These are phyloP conservation scores for Baryphthengus martii DNA, from an alignment of 2,113 vertebrate species.

Conservation along the genomic window DNA sequence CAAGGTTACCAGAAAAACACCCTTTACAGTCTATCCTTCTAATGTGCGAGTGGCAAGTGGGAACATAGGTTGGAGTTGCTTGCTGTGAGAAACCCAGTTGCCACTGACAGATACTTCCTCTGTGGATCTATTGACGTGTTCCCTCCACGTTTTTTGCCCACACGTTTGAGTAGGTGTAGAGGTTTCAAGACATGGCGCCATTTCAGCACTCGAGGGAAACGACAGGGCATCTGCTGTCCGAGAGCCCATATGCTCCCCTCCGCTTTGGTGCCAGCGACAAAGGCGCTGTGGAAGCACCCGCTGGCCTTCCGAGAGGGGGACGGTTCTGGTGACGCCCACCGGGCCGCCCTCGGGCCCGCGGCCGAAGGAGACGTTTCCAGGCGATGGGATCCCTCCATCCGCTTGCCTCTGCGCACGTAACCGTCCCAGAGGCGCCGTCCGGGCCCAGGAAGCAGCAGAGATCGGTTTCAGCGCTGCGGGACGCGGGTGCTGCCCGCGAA, in stretches of 20 bases:
- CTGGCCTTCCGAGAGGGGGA: neutral
- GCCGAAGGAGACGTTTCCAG: neutral
- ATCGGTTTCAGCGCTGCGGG: neutral
- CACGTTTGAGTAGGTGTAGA: fast-evolving
- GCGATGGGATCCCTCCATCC: fast-evolving
- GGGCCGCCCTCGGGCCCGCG: neutral
- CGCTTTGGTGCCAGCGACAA: neutral
- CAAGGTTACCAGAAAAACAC: neutral
- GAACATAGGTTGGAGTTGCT: neutral
- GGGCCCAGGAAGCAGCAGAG: too few relatives aligned
- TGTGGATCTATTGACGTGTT: fast-evolving
- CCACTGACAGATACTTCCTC: neutral
- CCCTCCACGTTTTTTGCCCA: fast-evolving
- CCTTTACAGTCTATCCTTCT: neutral
- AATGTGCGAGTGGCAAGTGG: neutral
- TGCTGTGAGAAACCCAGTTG: fast-evolving
- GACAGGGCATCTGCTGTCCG: neutral
- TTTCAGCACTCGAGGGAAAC: neutral
- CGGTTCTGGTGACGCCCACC: too few relatives aligned
- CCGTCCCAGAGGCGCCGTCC: fast-evolving
- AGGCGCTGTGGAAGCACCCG: neutral
- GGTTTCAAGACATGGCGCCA: neutral
- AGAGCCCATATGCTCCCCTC: neutral
- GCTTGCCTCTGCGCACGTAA: too few relatives aligned
- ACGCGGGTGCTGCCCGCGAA: neutral